A percentile compares a stretch with the other conserved stretches of the same genome.
These are phyloP conservation scores for Sardinella longiceps DNA, from an alignment of 2,797 vertebrate genomes.

Conservation along the genomic window DNA sequence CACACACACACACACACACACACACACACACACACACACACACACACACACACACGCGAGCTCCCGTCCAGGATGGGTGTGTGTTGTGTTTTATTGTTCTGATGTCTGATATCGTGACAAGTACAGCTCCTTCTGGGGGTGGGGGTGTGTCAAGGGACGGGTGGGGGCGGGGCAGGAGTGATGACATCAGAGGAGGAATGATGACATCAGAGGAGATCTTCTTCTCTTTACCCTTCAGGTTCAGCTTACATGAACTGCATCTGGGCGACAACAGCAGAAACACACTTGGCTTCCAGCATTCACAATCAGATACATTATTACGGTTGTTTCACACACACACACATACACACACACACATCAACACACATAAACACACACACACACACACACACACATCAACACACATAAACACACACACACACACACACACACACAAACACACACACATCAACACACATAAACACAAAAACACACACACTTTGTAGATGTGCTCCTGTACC, in stretches of 20 bases:
- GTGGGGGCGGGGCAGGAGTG: not conserved
- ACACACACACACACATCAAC: not conserved
- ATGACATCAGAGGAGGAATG: conserved; percentile 79
- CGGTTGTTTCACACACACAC: not conserved
- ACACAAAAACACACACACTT: no score
- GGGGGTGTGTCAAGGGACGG: conserved; percentile 9
- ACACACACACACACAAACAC: not conserved
- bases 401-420: not conserved
- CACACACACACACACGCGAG: not conserved
- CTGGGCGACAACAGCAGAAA: conserved; percentile 75
- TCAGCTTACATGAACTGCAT: conserved; percentile 97
- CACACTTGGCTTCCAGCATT: not conserved
- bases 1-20: not conserved
- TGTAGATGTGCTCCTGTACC: no score
- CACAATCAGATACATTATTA: not conserved
- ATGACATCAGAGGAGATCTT: conserved; percentile 81
- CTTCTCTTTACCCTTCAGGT: not conserved
- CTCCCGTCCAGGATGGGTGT: conserved; percentile 54
- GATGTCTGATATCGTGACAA: not conserved
- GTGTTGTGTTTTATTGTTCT: not conserved
- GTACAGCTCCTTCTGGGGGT: not conserved
- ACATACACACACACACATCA: not conserved
- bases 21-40: not conserved
- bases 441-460: no score
- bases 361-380: no score